These are phyloP conservation scores for Achlya flavicornis DNA, from an alignment of 2,888 invertebrate species.

Conservation along the genomic window DNA sequence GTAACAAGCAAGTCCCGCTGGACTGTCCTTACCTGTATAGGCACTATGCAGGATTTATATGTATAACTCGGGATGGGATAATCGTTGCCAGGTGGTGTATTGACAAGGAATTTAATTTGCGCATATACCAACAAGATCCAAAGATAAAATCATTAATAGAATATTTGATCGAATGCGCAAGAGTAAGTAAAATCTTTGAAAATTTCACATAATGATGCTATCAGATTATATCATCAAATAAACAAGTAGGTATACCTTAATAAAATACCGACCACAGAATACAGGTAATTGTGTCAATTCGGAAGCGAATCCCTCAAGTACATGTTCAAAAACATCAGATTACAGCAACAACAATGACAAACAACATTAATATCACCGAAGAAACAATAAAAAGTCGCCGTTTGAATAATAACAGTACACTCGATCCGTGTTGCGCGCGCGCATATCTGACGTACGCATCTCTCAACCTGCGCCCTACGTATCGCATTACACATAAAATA, in stretches of 20 bases:
- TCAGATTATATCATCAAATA: not conserved
- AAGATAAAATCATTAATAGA: not conserved
- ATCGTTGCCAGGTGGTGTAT: not conserved
- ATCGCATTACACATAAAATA: conserved; percentile 83
- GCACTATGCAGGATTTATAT: not conserved
- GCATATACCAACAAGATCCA: not conserved
- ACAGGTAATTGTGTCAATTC: conserved; percentile 54
- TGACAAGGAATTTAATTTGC: not conserved
- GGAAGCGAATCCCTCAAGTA: conserved; percentile 43
- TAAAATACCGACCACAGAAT: not conserved
- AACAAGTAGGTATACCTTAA: not conserved
- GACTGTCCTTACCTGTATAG: conserved; percentile 3
- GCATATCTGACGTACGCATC: conserved; percentile 71
- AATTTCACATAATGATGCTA: too few species aligned
- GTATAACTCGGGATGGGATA: not conserved
- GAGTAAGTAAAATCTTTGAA: too few species aligned
- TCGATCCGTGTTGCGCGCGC: conserved; percentile 54
- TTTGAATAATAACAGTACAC: conserved; percentile 75
- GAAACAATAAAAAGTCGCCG: conserved; percentile 72
- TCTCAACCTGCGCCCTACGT: conserved; percentile 60
- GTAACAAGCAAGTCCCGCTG: conserved; percentile 61
- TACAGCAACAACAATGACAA: conserved; percentile 40
- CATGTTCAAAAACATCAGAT: conserved; percentile 48
- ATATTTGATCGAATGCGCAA: too few species aligned
- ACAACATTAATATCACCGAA: conserved; percentile 59